phyloP scores from a whole-genome alignment of 2,888 invertebrate genomes.

The Hydropsyche betteni region DNA sequence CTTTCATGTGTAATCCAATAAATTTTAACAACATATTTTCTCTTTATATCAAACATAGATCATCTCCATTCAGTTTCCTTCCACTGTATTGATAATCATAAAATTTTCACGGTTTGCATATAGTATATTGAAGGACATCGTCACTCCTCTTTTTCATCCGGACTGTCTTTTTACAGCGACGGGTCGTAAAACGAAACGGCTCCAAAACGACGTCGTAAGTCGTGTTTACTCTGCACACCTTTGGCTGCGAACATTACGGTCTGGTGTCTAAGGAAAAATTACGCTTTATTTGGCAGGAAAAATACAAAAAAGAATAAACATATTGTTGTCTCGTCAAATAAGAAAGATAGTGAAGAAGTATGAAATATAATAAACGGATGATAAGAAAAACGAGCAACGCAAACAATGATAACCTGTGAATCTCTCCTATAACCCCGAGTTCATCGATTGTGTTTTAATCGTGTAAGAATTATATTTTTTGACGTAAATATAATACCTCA shows the following conservation, averaged over 20 bases:
- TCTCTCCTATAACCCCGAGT: too few species aligned
- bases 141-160: slow-evolving; percentile 24
- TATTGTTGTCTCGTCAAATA: background rate
- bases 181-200: slow-evolving; percentile 49
- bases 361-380: slow-evolving; percentile 5
- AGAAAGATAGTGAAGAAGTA: slow-evolving; percentile 19
- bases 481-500: too few species aligned
- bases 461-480: too few species aligned
- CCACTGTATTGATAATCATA: too few species aligned
- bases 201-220: slow-evolving; percentile 46
- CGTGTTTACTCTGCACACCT: slow-evolving; percentile 45
- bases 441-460: too few species aligned
- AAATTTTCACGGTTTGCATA: too few species aligned
- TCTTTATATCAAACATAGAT: too few species aligned
- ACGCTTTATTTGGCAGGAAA: slow-evolving; percentile 21
- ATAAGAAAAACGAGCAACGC: background rate
- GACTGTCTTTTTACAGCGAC: slow-evolving; percentile 38
- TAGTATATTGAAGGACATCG: background rate
- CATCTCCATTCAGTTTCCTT: too few species aligned
- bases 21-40: too few species aligned
- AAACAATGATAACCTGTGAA: too few species aligned
- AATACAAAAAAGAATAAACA: slow-evolving; percentile 9
- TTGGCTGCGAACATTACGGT: slow-evolving; percentile 25
- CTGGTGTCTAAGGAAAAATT: slow-evolving; percentile 21
- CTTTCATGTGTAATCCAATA: too few species aligned